Evolutionary conservation across 2,888 invertebrate species (phyloP), one percentile per base, ranked within the genome.

Genomic region (Drosophila affinis): DNA sequence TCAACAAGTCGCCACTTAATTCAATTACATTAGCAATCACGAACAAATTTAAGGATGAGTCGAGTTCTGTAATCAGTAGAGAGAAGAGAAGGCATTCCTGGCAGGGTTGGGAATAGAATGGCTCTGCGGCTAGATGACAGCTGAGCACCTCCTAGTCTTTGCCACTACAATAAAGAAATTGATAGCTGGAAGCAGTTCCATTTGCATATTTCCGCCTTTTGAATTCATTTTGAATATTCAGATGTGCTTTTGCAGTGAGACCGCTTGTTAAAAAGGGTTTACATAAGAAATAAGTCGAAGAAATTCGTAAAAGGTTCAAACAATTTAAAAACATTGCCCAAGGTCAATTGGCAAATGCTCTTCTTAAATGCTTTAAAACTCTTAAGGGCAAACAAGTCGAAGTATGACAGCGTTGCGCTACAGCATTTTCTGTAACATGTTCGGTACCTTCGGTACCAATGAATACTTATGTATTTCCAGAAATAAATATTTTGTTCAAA

Each of bases 1-100:
- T 87, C 87, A 88, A 87, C 87, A 87, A 88, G 87, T 87, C 82
- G 88, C 84, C 86, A 88, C 86, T 88, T 87, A 87, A 87, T 88
- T 87, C 81, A 87, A 87, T 87, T 84, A 87, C 82, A 88, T 83
- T 82, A 84, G 79, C 76, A 83, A 81, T 75, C 76, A 75, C 71
- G 73, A 69, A 69, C 72, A 77, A 80, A 73, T 64, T 63, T 61
- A 57, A 62, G 67, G 59, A 75, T 61, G 79, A 70, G 74, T 34
- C 18, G 29, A 56, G 45, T 12, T n/a, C 39, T 39, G 39, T n/a
- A 2, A n/a, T 39, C n/a, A 39, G 12, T 34, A 34, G 5, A 17
- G 47, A 44, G 58, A 29, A 48, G 34, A 4, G 53, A 32, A 39
- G 18, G 34, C 6, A 48, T 46, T 24, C 6, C 52, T 46, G 32